These are phyloP conservation scores for Xyrauchen texanus DNA, from an alignment of 2,113 vertebrate species.

Conservation along the genomic window DNA sequence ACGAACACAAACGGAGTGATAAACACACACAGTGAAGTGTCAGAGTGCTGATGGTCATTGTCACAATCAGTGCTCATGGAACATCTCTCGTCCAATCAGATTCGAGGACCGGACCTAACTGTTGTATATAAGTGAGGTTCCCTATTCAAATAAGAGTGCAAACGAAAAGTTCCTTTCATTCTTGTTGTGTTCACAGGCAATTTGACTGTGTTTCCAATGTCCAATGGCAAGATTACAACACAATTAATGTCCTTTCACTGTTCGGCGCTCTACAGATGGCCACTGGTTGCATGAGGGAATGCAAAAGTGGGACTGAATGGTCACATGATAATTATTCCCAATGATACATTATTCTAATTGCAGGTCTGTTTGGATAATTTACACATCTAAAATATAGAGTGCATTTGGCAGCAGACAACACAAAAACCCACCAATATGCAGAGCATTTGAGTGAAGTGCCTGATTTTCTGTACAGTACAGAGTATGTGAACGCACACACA, in stretches of 20 bases:
- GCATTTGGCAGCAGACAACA: constrained; percentile 19
- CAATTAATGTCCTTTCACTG: constrained; percentile 4
- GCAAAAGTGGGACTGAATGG: constrained; percentile 24
- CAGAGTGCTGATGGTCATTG: too few species aligned
- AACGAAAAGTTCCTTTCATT: too few species aligned
- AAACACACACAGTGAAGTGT: too few species aligned
- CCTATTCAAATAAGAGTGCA: too few species aligned
- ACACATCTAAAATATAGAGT: constrained; percentile 36
- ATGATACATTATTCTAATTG: not conserved
- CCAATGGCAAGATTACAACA: not conserved
- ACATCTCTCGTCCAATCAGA: too few species aligned
- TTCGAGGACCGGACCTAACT: too few species aligned
- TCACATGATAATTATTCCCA: constrained; percentile 12
- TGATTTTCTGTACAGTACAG: constrained; percentile 20
- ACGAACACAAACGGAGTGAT: too few species aligned
- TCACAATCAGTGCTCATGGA: too few species aligned
- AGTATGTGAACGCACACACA: constrained; percentile 10
- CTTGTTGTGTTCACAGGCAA: too few species aligned
- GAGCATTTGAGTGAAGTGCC: not conserved
- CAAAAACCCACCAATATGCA: not conserved
- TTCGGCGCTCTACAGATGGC: constrained; percentile 35
- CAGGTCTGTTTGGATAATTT: constrained; percentile 39
- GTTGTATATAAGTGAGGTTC: too few species aligned
- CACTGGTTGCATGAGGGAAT: constrained; percentile 11
- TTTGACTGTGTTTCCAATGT: too few species aligned